Evolutionary conservation across 2,797 vertebrate genomes (phyloP).

Genomic region (Nannoperca obscura): DNA sequence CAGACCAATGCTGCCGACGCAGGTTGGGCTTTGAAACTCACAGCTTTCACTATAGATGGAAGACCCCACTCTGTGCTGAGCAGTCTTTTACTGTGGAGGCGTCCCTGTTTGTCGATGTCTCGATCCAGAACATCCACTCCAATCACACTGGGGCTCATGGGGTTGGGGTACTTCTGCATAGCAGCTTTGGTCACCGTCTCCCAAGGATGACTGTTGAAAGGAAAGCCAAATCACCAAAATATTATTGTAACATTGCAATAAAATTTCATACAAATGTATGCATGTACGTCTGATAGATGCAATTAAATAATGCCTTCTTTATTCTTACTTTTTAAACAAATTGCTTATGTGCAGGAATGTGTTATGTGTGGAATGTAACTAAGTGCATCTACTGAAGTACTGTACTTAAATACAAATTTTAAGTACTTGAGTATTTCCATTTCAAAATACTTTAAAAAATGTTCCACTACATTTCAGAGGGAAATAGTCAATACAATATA

Average conservation of each 20-base stretch:
- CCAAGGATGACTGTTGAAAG: slow-evolving; percentile 92
- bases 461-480: not conserved
- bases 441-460: not conserved
- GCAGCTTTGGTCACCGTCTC: slow-evolving; percentile 96
- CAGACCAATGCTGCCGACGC: not conserved
- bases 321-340: not conserved
- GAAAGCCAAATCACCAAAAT: not conserved
- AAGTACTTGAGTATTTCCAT: not conserved
- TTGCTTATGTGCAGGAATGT: not conserved
- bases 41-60: slow-evolving; percentile 94
- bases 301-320: not conserved
- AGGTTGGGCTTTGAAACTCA: slow-evolving; percentile 74
- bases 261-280: not conserved
- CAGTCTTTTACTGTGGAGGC: slow-evolving; percentile 93
- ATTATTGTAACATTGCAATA: not conserved
- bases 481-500: not conserved
- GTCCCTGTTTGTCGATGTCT: slow-evolving; percentile 88
- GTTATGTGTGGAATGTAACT: not conserved
- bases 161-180: slow-evolving; percentile 99
- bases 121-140: slow-evolving; percentile 96
- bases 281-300: not conserved
- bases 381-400: not conserved
- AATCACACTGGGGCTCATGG: slow-evolving; percentile 97
- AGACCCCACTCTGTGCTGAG: slow-evolving; percentile 99
- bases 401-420: not conserved